Evolutionary conservation across 2,888 invertebrate species (phyloP).

Genomic region (Sinhomidia bicolor): DNA sequence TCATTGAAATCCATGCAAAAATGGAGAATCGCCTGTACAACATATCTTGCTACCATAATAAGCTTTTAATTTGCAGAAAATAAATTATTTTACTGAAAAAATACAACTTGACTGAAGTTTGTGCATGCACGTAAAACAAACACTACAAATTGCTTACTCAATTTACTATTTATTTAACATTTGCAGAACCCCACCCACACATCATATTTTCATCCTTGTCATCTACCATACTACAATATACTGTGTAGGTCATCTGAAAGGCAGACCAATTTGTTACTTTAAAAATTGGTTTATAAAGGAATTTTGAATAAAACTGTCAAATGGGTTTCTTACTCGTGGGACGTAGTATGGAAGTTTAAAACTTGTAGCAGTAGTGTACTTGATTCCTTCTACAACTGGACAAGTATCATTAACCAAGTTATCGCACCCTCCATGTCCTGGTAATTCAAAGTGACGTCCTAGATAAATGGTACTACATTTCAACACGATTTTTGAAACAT

Average conservation of each 20-base stretch:
- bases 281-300: neutral
- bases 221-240: conserved; percentile 58
- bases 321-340: conserved; percentile 42
- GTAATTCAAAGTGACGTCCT: conserved; percentile 60
- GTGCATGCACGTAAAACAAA: no score
- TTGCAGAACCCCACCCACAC: conserved; percentile 52
- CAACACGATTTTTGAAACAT: conserved; percentile 20
- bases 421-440: conserved; percentile 59
- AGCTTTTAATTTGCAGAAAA: no score
- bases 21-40: no score
- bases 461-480: conserved; percentile 63
- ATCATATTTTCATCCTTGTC: conserved; percentile 56
- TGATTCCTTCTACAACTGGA: conserved; percentile 36
- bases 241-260: conserved; percentile 52
- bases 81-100: no score
- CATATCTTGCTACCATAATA: no score
- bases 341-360: conserved; percentile 65
- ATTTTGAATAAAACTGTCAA: neutral
- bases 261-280: neutral
- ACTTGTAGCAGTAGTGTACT: conserved; percentile 43
- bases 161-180: conserved; percentile 21
- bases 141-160: no score
- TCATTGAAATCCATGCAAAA: no score
- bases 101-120: no score
- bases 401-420: conserved; percentile 50